Conservation (phyloP, 2,888 invertebrate species). For the Lycaena phlaeas region DNA sequence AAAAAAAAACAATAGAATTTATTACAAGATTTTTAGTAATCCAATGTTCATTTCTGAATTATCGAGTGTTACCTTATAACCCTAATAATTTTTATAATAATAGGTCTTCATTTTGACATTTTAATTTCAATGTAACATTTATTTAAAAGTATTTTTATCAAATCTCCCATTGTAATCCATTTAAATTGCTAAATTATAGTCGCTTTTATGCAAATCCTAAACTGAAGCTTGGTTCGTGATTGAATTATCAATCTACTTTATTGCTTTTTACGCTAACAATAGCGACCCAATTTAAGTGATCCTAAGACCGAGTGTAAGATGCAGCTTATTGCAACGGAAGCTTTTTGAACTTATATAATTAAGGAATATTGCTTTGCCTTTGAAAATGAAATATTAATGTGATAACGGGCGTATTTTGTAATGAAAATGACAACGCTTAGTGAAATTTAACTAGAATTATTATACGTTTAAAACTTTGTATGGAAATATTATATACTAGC, state of each 20-base stretch:
- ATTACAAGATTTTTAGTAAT: too few species aligned
- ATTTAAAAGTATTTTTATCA: too few species aligned
- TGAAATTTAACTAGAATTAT: too few species aligned
- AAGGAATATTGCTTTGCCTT: constrained; percentile 38
- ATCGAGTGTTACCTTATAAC: too few species aligned
- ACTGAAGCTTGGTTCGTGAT: constrained; percentile 4
- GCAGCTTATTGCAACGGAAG: constrained; percentile 44
- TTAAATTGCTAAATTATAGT: constrained; percentile 6
- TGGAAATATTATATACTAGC: too few species aligned
- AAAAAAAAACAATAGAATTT: too few species aligned
- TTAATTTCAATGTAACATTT: too few species aligned
- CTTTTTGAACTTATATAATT: constrained; percentile 55
- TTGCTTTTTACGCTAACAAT: constrained; percentile 14
- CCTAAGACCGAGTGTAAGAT: constrained; percentile 22
- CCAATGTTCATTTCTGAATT: too few species aligned
- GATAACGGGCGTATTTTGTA: constrained; percentile 8
- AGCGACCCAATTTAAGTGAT: constrained; percentile 17
- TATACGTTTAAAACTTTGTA: too few species aligned
- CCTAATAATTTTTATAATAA: too few species aligned
- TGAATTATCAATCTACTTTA: constrained; percentile 11
- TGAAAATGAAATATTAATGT: constrained; percentile 13
- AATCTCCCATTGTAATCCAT: constrained; percentile 6
- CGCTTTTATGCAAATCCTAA: constrained; percentile 6
- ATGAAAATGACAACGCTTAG: too few species aligned
- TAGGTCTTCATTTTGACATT: too few species aligned